Evolutionary conservation across 2,888 invertebrate genomes (phyloP).

Genomic region (Lucinisca nassula): DNA sequence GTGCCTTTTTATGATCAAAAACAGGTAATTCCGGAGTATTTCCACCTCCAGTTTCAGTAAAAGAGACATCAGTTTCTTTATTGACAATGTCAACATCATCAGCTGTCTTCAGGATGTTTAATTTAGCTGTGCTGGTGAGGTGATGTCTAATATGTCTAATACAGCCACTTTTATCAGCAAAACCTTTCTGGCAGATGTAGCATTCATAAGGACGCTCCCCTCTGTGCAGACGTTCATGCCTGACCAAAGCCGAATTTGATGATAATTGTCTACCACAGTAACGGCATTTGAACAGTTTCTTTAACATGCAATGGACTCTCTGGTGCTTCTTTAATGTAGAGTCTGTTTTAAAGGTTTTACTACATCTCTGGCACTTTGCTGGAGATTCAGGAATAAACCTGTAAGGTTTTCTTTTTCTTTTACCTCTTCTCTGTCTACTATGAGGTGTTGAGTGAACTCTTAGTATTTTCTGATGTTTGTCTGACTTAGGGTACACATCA

Average conservation of each 20-base stretch:
- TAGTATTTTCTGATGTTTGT: not conserved
- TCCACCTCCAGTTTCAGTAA: not conserved
- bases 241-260: slow-evolving; percentile 53
- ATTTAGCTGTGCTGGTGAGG: not conserved
- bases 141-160: slow-evolving; percentile 62
- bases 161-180: slow-evolving; percentile 66
- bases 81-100: not conserved
- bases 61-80: not conserved
- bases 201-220: slow-evolving; percentile 66
- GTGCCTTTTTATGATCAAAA: not conserved
- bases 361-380: slow-evolving; percentile 64
- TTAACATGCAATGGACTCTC: slow-evolving; percentile 67
- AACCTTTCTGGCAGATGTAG: slow-evolving; percentile 64
- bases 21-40: not conserved
- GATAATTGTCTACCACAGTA: slow-evolving; percentile 67
- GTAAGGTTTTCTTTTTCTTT: not conserved
- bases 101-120: not conserved
- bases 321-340: slow-evolving; percentile 55
- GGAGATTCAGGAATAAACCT: slow-evolving; percentile 51
- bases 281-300: slow-evolving; percentile 66
- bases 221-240: slow-evolving; percentile 64
- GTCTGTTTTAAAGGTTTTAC: slow-evolving; percentile 59
- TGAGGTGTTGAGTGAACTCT: not conserved
- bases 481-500: not conserved
- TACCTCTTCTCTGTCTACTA: not conserved